Percentiles rank a stretch among this genome's conserved stretches.
Evolutionary conservation across 2,113 vertebrate species (phyloP).

Genomic region (Oncorhynchus masou): DNA sequence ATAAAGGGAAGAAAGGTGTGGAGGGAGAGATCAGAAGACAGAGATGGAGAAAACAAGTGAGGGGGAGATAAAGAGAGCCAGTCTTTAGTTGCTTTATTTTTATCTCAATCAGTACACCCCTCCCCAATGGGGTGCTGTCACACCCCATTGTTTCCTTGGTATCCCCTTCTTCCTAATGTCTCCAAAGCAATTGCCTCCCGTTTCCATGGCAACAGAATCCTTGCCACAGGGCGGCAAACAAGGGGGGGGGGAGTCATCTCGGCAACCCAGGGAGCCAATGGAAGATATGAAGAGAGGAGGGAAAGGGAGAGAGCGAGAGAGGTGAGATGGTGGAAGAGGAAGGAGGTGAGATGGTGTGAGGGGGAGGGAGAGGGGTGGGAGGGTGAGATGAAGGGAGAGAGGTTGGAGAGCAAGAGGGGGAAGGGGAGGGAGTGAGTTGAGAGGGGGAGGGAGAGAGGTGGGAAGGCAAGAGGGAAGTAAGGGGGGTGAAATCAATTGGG

Average conservation of each 20-base stretch:
- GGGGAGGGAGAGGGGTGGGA: background rate
- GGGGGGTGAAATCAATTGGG: background rate
- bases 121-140: slow-evolving; percentile 11
- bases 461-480: background rate
- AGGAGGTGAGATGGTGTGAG: background rate
- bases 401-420: background rate
- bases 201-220: slow-evolving; percentile 72
- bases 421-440: background rate
- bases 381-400: background rate
- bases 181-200: slow-evolving; percentile 76
- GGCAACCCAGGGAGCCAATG: slow-evolving; percentile 12
- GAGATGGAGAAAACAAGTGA: background rate
- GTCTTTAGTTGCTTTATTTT: slow-evolving; percentile 56
- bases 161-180: slow-evolving; percentile 59
- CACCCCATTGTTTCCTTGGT: slow-evolving; percentile 54
- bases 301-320: background rate
- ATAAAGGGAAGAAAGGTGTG: slow-evolving; percentile 2
- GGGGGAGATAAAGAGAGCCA: slow-evolving; percentile 10
- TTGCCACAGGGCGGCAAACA: slow-evolving; percentile 48
- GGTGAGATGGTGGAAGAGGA: background rate
- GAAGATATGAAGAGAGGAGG: slow-evolving; percentile 2
- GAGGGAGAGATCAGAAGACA: slow-evolving; percentile 6
- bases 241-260: background rate
- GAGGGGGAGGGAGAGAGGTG: background rate
- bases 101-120: slow-evolving; percentile 30